Evolutionary conservation across 1,140 invertebrate species (phyloP).

Genomic region (Apis cerana): DNA sequence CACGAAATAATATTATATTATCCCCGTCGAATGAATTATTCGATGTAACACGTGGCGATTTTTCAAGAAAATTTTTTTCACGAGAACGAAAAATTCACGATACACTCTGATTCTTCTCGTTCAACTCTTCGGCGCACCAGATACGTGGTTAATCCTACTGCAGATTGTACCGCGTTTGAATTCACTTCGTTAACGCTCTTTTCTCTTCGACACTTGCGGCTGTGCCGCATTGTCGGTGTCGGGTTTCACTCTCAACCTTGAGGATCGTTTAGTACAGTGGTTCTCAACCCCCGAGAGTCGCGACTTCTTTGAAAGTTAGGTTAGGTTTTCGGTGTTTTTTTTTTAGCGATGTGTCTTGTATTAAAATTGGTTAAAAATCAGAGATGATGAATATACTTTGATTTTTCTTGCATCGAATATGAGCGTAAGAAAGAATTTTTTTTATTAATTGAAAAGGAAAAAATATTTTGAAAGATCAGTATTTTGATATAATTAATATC

Average conservation of each 20-base stretch:
- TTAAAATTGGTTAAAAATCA: too few species aligned
- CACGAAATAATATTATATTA: not conserved
- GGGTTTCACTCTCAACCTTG: not conserved
- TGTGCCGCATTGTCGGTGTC: not conserved
- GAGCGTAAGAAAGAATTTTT: too few species aligned
- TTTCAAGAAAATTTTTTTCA: not conserved
- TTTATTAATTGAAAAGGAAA: too few species aligned
- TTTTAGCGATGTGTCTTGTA: too few species aligned
- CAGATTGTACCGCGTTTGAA: conserved; percentile 68
- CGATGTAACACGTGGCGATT: fast-evolving
- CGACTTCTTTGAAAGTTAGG: too few species aligned
- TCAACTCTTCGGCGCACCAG: conserved; percentile 48
- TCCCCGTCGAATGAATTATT: not conserved
- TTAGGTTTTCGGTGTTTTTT: too few species aligned
- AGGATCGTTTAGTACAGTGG: not conserved
- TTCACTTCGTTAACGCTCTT: conserved; percentile 62
- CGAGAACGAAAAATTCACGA: too few species aligned
- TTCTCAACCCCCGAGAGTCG: too few species aligned
- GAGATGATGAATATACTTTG: too few species aligned
- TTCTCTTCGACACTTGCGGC: not conserved
- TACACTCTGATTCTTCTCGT: conserved; percentile 1
- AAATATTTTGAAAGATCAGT: too few species aligned
- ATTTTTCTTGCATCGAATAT: too few species aligned
- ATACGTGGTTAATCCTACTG: conserved; percentile 44
- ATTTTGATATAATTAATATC: too few species aligned